Conservation (phyloP, 2,797 vertebrate species). For the Myotis pilosus region DNA sequence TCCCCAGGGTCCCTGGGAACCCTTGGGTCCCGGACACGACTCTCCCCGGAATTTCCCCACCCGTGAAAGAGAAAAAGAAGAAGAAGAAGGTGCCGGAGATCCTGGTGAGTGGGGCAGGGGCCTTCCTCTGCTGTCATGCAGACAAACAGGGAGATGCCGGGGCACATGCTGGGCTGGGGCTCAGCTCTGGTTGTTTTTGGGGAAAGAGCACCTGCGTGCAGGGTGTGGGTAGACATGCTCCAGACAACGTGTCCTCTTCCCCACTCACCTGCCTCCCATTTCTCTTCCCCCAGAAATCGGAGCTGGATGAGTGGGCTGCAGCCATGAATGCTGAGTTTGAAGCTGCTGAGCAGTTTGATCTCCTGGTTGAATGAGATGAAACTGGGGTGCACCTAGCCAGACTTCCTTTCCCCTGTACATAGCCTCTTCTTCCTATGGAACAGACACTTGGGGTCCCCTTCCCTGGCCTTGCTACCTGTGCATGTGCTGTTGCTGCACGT, state of each 20-base stretch:
- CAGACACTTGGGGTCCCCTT: not conserved
- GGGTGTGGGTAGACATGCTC: not conserved
- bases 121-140: fast-evolving
- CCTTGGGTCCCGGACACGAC: constrained; percentile 74
- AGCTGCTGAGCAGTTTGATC: constrained; percentile 86
- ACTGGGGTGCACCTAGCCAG: not conserved
- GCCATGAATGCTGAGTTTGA: constrained; percentile 88
- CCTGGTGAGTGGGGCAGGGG: constrained; percentile 77
- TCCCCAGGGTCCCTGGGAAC: not conserved
- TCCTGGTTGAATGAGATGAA: constrained; percentile 85
- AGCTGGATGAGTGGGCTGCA: constrained; percentile 85
- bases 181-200: not conserved
- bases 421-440: not conserved
- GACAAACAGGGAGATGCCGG: fast-evolving
- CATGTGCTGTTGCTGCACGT: fast-evolving
- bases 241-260: fast-evolving
- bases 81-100: constrained; percentile 82
- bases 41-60: constrained; percentile 84
- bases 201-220: not conserved
- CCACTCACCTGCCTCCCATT: constrained; percentile 47
- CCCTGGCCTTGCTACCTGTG: not conserved
- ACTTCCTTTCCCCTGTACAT: constrained; percentile 38
- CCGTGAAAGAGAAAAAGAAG: constrained; percentile 81
- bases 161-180: not conserved
- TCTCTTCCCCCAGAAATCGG: constrained; percentile 80